A percentile compares a stretch with the other conserved stretches of the same genome.
phyloP scores from a whole-genome alignment of 2,113 vertebrate genomes.

The Hippolais icterina region DNA sequence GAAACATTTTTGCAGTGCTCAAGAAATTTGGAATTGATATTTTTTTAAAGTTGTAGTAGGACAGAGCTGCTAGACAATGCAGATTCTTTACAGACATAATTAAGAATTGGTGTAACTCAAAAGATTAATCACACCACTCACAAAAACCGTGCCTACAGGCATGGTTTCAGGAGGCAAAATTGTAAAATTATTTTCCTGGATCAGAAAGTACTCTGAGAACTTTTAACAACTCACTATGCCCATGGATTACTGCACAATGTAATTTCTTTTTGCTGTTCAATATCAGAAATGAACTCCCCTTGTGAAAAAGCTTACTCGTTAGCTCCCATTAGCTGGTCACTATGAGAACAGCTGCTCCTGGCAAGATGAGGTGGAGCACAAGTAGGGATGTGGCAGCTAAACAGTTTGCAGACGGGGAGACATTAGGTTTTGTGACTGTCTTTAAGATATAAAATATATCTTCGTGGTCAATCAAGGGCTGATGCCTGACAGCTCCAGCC shows the following conservation, averaged over 20 bases:
- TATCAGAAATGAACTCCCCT: not conserved
- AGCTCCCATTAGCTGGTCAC: not conserved
- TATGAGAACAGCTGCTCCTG: not conserved
- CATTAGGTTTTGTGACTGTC: not conserved
- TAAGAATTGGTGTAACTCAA: not conserved
- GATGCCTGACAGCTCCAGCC: too few species aligned
- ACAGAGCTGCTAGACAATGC: not conserved
- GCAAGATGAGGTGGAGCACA: not conserved
- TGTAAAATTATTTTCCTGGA: not conserved
- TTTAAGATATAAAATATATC: not conserved
- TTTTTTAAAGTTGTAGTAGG: not conserved
- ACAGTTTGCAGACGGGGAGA: not conserved
- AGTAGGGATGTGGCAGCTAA: not conserved
- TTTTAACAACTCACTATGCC: not conserved
- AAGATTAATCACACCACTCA: not conserved
- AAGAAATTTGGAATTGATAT: not conserved
- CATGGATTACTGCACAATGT: not conserved
- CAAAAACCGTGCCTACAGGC: rapidly evolving
- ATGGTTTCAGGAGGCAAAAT: not conserved
- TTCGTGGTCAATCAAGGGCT: not conserved
- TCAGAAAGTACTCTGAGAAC: not conserved
- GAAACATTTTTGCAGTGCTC: not conserved
- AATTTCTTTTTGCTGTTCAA: not conserved
- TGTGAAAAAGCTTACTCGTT: not conserved
- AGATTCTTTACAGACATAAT: not conserved